A percentile compares a stretch with the other conserved stretches of the same genome.
phyloP scores from a whole-genome alignment of 1,140 invertebrate species.

The Drosophila ficusphila region DNA sequence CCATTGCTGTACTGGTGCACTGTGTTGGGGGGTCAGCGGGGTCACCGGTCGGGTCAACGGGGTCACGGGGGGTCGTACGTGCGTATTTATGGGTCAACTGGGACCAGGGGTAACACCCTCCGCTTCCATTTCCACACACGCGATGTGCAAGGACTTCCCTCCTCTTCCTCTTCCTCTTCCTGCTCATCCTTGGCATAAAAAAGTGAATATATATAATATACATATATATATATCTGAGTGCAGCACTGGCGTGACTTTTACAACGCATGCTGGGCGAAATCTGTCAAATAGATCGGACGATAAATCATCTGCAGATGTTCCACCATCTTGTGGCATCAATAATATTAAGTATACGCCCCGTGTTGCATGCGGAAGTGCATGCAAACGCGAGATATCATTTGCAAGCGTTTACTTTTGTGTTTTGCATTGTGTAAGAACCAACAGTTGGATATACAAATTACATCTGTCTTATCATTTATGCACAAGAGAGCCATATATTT shows the following conservation, averaged over 20 bases:
- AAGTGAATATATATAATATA: neutral
- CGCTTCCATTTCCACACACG: neutral
- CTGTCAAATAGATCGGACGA: slow-evolving; percentile 12
- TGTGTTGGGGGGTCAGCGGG: neutral
- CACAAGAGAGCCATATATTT: no score
- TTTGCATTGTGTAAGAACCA: neutral
- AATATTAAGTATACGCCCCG: slow-evolving; percentile 14
- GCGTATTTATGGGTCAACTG: slow-evolving; percentile 45
- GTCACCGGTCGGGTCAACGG: neutral
- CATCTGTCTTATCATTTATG: no score
- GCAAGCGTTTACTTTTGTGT: neutral
- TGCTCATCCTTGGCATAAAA: neutral
- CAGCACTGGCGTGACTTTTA: slow-evolving; percentile 31
- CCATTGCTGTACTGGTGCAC: no score
- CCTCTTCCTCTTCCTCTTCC: no score
- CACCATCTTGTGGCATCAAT: slow-evolving; percentile 16
- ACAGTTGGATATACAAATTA: neutral
- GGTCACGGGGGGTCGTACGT: slow-evolving; percentile 1
- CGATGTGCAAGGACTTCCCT: slow-evolving; percentile 13
- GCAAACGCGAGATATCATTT: neutral
- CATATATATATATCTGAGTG: neutral
- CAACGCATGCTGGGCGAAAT: slow-evolving; percentile 13
- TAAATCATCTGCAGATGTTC: slow-evolving; percentile 6
- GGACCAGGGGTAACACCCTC: slow-evolving; percentile 4
- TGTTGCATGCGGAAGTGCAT: neutral